Evolutionary conservation across 2,113 vertebrate species (phyloP).

Genomic region (Periophthalmus modestus): DNA sequence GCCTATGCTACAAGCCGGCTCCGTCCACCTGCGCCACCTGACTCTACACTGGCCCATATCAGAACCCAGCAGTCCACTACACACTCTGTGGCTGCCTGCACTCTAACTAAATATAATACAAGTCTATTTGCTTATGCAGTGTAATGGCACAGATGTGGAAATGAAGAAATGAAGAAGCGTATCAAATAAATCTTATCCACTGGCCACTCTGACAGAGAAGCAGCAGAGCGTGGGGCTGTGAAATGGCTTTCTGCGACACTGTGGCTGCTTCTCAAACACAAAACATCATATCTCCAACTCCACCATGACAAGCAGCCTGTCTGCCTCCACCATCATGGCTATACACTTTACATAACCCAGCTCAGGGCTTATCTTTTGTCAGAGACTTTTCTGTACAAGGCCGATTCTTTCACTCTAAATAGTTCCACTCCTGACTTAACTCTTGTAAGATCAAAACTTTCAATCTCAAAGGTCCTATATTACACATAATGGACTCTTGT

Average conservation of each 20-base stretch:
- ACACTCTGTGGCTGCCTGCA: neutral
- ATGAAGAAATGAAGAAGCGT: neutral
- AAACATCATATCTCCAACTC: neutral
- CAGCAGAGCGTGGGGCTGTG: slow-evolving; percentile 1
- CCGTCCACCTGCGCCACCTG: neutral
- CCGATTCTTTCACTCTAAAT: neutral
- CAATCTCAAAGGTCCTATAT: too few species aligned
- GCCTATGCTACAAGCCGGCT: too few species aligned
- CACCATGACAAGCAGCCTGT: neutral
- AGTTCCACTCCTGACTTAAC: too few species aligned
- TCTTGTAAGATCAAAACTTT: too few species aligned
- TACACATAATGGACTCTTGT: too few species aligned
- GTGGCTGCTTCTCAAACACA: slow-evolving; percentile 6
- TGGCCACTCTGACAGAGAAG: slow-evolving; percentile 3
- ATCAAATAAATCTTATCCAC: slow-evolving; percentile 10
- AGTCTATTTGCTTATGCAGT: slow-evolving; percentile 13
- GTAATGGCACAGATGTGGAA: slow-evolving; percentile 8
- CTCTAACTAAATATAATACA: slow-evolving; percentile 9
- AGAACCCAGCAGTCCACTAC: neutral
- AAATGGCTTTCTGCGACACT: neutral
- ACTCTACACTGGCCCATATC: neutral
- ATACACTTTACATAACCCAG: too few species aligned
- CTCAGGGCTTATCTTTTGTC: neutral
- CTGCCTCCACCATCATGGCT: neutral
- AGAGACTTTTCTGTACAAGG: neutral